Conservation (phyloP, 2,888 invertebrate species). For the Yponomeuta malinellus region DNA sequence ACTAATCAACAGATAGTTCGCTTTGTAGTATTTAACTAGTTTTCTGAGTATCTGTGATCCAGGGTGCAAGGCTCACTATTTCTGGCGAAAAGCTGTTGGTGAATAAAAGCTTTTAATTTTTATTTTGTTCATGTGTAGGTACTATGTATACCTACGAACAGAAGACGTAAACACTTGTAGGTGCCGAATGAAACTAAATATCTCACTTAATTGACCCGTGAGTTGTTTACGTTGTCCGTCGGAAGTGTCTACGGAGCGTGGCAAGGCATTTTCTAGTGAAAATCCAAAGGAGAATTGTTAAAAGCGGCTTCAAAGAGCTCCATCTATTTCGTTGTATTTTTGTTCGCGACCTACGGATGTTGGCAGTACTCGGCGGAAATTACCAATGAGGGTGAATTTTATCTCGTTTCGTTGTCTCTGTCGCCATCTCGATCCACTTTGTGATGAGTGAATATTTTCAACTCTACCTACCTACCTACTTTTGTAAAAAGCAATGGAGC, state of each 20-base stretch:
- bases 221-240: background rate
- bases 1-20: no score
- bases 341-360: background rate
- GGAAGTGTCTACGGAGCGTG: background rate
- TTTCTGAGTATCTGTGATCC: no score
- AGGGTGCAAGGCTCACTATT: no score
- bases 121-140: no score
- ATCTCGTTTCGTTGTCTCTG: background rate
- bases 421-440: background rate
- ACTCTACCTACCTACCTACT: background rate
- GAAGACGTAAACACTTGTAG: no score
- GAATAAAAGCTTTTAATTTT: no score
- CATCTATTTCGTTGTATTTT: background rate
- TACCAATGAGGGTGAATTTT: constrained; percentile 3
- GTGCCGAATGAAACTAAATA: no score
- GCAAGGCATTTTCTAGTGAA: background rate
- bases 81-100: no score
- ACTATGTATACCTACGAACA: no score
- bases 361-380: background rate
- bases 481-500: background rate
- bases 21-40: no score
- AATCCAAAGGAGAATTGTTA: background rate
- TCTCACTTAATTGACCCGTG: background rate
- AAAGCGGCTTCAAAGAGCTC: background rate
- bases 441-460: background rate